A percentile compares a stretch with the other conserved stretches of the same genome.
Evolutionary conservation across 1,140 invertebrate species (phyloP).

Genomic region (Drosophila pallidifrons): DNA sequence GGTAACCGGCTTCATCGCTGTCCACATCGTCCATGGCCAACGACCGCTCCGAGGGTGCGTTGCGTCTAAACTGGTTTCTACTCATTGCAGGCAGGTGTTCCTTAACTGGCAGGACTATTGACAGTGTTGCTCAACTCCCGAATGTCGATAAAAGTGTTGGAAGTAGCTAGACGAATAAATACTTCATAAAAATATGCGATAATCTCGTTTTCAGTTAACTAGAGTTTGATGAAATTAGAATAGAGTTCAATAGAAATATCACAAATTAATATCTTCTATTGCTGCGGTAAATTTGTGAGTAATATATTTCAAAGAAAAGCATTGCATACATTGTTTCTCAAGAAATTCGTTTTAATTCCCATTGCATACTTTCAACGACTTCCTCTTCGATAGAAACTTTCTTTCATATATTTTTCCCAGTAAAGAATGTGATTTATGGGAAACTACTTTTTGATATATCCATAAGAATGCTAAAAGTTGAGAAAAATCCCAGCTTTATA

Average conservation of each 20-base stretch:
- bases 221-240: no score
- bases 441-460: background rate
- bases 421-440: background rate
- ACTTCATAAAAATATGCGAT: background rate
- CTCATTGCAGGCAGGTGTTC: background rate
- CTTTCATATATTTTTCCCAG: background rate
- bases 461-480: background rate
- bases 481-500: background rate
- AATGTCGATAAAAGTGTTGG: background rate
- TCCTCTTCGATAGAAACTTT: background rate
- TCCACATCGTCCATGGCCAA: constrained; percentile 43
- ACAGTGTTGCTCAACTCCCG: constrained; percentile 52
- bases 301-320: background rate
- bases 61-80: constrained; percentile 26
- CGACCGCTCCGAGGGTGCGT: constrained; percentile 33
- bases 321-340: constrained; percentile 2
- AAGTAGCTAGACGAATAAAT: background rate
- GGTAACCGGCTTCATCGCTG: constrained; percentile 52
- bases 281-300: background rate
- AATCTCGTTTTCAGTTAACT: background rate
- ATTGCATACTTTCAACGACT: constrained; percentile 9
- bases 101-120: background rate
- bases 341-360: background rate
- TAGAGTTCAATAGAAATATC: no score
- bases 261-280: no score